Conservation (phyloP, 64 coral and sea anemone genomes). For the Pachyseris speciosa region DNA sequence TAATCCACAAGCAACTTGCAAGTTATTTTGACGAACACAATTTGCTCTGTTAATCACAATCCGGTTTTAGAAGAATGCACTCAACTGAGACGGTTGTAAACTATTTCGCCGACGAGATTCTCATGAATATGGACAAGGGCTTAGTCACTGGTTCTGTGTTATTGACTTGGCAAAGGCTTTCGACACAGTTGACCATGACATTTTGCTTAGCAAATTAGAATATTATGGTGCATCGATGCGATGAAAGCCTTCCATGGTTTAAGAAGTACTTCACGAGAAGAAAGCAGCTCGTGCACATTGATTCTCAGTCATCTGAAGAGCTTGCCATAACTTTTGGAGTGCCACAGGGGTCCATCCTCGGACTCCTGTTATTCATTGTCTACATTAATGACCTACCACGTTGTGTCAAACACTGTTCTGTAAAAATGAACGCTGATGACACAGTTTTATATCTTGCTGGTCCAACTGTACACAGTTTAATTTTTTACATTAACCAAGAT, state of each 20-base stretch:
- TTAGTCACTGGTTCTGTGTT: not conserved
- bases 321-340: slow-evolving; percentile 26
- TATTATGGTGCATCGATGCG: not conserved
- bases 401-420: too few species aligned
- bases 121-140: slow-evolving; percentile 20
- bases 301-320: slow-evolving; percentile 17
- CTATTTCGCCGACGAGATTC: slow-evolving; percentile 27
- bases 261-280: not conserved
- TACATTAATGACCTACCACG: too few species aligned
- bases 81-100: not conserved
- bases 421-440: too few species aligned
- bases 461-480: too few species aligned
- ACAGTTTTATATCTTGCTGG: too few species aligned
- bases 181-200: slow-evolving; percentile 18
- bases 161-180: slow-evolving; percentile 45
- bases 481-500: too few species aligned
- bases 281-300: not conserved
- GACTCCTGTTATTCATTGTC: not conserved
- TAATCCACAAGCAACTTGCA: not conserved
- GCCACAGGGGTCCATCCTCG: not conserved
- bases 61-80: not conserved
- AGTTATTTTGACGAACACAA: slow-evolving; percentile 15
- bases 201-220: not conserved
- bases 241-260: slow-evolving; percentile 18
- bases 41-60: slow-evolving; percentile 1